Evolutionary conservation across 2,888 invertebrate species (phyloP), one percentile per base, ranked within the genome.

Genomic region (Pollenia angustigena): DNA sequence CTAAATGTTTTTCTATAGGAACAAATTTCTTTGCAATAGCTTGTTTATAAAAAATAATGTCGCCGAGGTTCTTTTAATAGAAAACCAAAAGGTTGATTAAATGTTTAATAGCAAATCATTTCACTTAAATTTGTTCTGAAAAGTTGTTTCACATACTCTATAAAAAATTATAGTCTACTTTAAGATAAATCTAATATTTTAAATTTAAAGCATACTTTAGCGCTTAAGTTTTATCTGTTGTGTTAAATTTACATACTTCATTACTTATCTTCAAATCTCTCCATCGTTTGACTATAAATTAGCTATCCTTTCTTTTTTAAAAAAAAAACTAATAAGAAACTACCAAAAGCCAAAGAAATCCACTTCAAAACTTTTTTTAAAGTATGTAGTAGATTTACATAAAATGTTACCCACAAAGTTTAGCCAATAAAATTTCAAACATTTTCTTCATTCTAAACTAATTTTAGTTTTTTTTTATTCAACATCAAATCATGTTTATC

Each of bases 321-420:
- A 42, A 42, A 11, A 54, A 54, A 6, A 46, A 7, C 6, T 12
- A 48, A 18, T 23, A 11, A 9, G 40, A 40, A 58, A 32, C 12
- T 48, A 44, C 10, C 11, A 18, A 23, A 50, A 52, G 4, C 14
- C n/a, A 18, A 60, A 71, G 50, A 68, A 58, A 9, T 32, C 32
- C 52, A 40, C 40, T 68, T 50, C 1, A 12, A 69, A 78, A 64
- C 52, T 64, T 64, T 62, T 76, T 7, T 2, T 0, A 40, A 75
- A 66, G 52, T n/a, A n/a, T n/a, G 46, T 46, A 71, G 42, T 74
- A 60, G 79, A 84, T 84, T 84, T 68, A 74, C 64, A 66, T 79
- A 78, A 32, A 32, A 78, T 58, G 23, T 44, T 83, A 23, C 32
- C 52, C 32, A 48, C 46, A 79, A 84, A 74, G 32, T 79, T 79